Evolutionary conservation across 1,140 invertebrate species (phyloP), one percentile per base, ranked within the genome.

Genomic region (Drosophila pseudoobscura): DNA sequence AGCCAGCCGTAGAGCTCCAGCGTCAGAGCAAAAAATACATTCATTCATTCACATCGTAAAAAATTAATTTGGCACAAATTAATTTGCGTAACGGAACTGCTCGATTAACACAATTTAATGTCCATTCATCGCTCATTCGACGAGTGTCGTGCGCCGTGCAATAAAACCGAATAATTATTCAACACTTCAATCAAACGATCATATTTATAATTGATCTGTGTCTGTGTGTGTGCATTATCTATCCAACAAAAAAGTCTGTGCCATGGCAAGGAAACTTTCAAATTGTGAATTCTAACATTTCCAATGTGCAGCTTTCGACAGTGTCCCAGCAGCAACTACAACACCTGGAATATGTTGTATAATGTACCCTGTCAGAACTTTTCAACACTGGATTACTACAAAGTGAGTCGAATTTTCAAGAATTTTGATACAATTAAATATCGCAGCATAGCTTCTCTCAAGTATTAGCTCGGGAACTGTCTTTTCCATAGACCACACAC

Each of bases 351-450:
- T 91, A 91, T 91, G 90, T 91, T 91, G 90, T 91, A 91, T 91
- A 91, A 91, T 91, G 90, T 91, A 64, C 84, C 90, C 60, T 91
- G 87, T 87, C 88, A 91, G 84, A 91, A 91, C 66, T 91, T 90
- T 83, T 87, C 90, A 90, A 89, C 90, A 39, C 90, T 91, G 90
- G 90, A 91, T 91, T 91, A 91, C 84, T 91, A 90, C 84, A 91
- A 91, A 87, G 90, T 91, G 17, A 85, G 85, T 63, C 0, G 0
- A 29, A 31, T 2, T 31, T 31, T 8, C 2, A 26, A 26, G 26
- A 6, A 26, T 26, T 6, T 26, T 26, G 0, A 31, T 29, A 6
- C 2, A 29, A 8, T 29, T 29, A 6, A 29, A 29, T 2, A 20
- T 20, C 20, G 7, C 6, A 0, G 6, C 7, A 7, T 6, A 29